Evolutionary conservation across 2,888 invertebrate species (phyloP).

Genomic region (Harpalus rubripes): DNA sequence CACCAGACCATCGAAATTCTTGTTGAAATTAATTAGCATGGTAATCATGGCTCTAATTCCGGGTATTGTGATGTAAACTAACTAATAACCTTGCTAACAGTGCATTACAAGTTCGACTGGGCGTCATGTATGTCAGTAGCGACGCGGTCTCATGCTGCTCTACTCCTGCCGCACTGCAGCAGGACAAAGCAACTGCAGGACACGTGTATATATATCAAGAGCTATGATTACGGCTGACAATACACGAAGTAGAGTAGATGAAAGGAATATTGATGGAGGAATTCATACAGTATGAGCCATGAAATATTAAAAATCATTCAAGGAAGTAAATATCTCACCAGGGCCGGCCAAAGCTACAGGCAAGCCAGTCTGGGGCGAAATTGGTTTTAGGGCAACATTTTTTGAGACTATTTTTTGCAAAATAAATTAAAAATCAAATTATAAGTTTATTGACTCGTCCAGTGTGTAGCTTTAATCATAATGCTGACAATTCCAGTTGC

Average conservation of each 20-base stretch:
- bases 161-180: background rate
- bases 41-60: background rate
- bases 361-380: too few relatives aligned
- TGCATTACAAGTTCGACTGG: background rate
- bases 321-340: too few relatives aligned
- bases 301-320: too few relatives aligned
- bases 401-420: too few relatives aligned
- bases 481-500: too few relatives aligned
- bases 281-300: background rate
- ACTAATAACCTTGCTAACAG: constrained; percentile 10
- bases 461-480: too few relatives aligned
- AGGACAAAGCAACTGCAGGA: constrained; percentile 17
- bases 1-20: too few relatives aligned
- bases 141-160: background rate
- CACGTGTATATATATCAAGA: background rate
- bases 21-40: too few relatives aligned
- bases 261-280: background rate
- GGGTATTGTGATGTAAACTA: constrained; percentile 10
- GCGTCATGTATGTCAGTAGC: background rate
- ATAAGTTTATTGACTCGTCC: too few relatives aligned
- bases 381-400: too few relatives aligned
- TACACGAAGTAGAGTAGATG: background rate
- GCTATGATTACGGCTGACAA: background rate
- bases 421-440: too few relatives aligned
- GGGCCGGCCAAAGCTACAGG: too few relatives aligned